Conservation (phyloP, 2,888 invertebrate species). For the Odontocolon sp. region DNA sequence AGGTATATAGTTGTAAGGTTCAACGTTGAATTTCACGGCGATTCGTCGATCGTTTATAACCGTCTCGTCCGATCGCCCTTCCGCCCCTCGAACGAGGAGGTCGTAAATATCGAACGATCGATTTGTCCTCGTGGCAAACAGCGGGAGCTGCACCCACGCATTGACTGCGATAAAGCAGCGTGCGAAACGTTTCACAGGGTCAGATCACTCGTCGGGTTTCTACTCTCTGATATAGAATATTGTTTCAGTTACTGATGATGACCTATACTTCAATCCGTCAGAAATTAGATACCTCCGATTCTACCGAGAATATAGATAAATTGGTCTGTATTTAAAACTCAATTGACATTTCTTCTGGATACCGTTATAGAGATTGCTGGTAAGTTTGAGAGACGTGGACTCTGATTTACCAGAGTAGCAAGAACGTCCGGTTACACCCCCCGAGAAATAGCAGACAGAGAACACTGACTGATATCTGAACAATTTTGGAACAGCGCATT, state of each 20-base stretch:
- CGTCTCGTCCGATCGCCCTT: constrained; percentile 27
- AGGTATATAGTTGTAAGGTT: not conserved
- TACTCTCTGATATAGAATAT: not conserved
- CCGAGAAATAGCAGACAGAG: constrained; percentile 8
- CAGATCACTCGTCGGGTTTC: constrained; percentile 17
- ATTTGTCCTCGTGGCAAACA: constrained; percentile 42
- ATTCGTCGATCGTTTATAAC: constrained; percentile 50
- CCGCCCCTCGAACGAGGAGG: constrained; percentile 11
- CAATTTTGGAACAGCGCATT: constrained; percentile 33
- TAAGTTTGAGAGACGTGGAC: not conserved
- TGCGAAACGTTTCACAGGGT: constrained; percentile 13
- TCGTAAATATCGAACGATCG: constrained; percentile 54
- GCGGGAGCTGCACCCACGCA: constrained; percentile 43
- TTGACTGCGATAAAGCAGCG: not conserved
- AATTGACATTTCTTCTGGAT: constrained; percentile 45
- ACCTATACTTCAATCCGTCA: not conserved
- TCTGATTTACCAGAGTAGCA: too few species aligned
- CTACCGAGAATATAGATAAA: constrained; percentile 29
- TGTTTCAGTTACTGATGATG: not conserved
- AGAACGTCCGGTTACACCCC: not conserved
- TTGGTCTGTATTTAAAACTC: constrained; percentile 51
- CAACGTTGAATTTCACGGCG: constrained; percentile 25
- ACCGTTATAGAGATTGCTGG: constrained; percentile 18
- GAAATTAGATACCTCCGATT: too few species aligned
- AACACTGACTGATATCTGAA: constrained; percentile 24